These are phyloP conservation scores for Centropus bengalensis DNA, from an alignment of 2,113 vertebrate species.

Conservation along the genomic window DNA sequence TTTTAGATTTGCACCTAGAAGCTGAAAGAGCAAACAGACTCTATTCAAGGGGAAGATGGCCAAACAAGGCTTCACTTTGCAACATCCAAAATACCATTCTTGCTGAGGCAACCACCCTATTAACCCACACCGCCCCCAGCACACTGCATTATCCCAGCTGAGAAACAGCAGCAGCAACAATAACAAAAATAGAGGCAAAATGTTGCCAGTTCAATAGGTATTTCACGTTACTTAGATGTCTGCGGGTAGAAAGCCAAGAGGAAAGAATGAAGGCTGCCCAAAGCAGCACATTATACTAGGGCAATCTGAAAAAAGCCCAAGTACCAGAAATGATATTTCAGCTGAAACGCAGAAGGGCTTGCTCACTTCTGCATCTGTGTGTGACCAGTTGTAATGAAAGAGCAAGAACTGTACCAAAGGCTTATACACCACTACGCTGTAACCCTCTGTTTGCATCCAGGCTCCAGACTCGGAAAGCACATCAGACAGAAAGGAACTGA, in stretches of 20 bases:
- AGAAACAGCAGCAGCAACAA: not conserved
- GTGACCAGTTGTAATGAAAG: not conserved
- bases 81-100: slow-evolving; percentile 5
- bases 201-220: not conserved
- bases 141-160: not conserved
- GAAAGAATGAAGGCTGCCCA: not conserved
- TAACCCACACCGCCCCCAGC: not conserved
- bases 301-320: not conserved
- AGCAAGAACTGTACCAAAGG: not conserved
- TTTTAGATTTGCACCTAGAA: not conserved
- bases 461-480: not conserved
- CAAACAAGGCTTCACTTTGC: not conserved
- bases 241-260: not conserved
- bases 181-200: not conserved
- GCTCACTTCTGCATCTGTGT: not conserved
- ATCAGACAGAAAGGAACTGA: accelerated
- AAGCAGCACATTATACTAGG: not conserved
- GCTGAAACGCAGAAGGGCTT: not conserved
- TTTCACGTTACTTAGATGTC: not conserved
- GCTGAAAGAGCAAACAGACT: slow-evolving; percentile 16
- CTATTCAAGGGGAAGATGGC: not conserved
- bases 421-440: accelerated
- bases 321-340: not conserved
- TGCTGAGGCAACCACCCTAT: slow-evolving; percentile 3
- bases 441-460: not conserved